Base-by-base conservation (phyloP, 2,888 invertebrate genomes). In the Drosophila multiciliata region DNA sequence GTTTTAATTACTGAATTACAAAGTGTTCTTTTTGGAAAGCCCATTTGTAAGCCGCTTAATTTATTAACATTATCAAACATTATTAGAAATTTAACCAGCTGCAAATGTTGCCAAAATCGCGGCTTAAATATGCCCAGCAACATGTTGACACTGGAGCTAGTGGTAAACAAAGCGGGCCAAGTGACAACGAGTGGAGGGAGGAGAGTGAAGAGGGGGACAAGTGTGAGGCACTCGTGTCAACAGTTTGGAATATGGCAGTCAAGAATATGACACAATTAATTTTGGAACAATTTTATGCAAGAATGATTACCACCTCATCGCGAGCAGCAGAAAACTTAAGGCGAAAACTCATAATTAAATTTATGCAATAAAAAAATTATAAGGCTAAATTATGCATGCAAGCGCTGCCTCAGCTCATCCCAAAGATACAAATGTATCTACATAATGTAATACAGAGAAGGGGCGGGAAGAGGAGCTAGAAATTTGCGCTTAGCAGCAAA, bases 11-110 rank as follows among this genome's bases (percentile, higher is more conserved):
- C 58, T 42, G 60, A 66, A 54, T 75, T 64, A 66, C 38, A 32
- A 50, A 53, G 48, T 42, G 52, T 60, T 53, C 40, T 17, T 45
- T 48, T 60, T 20, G 26, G 26, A 38, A 36, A 40, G 38, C 40
- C 54, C 49, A 35, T 42, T 63, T 53, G 45, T 87, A 90, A 87
- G 83, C 90, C 71, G 84, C 90, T 88, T 87, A 88, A 89, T 86
- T 86, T 90, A 81, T 90, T 77, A 79, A 76, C 73, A 68, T 60
- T 61, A 77, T 52, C 66, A 71, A 55, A 58, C 63, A 73, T 73
- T 77, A 71, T 78, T 64, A 62, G 71, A 72, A 60, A 64, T 62
- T 57, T 49, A 66, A 50, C 32, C 60, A 64, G 61, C 61, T 66
- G 63, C 29, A 67, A 67, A 75, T 60, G 69, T 53, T 74, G 66